Conservation (phyloP, 2,113 vertebrate species). For the Talpa occidentalis region DNA sequence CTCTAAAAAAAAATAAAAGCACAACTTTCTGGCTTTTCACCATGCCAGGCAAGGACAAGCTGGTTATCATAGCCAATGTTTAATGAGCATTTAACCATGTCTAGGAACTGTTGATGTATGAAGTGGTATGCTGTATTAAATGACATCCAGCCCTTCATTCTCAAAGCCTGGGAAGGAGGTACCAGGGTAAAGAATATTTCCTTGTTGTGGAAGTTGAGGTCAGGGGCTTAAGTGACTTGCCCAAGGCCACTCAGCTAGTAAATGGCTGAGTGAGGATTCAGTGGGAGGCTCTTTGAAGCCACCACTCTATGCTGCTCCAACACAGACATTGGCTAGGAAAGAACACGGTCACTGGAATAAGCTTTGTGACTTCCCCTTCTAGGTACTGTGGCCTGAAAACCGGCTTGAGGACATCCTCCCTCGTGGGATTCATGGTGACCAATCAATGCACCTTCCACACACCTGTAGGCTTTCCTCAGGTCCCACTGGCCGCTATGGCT, state of each 20-base stretch:
- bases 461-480: constrained; percentile 15
- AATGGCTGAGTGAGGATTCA: not conserved
- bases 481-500: constrained; percentile 3
- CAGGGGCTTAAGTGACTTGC: not conserved
- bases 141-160: not conserved
- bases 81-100: not conserved
- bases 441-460: not conserved
- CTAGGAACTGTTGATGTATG: not conserved
- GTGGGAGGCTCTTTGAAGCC: not conserved
- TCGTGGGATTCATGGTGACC: constrained; percentile 50
- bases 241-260: not conserved
- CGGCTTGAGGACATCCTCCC: not conserved
- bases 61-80: not conserved
- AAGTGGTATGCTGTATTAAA: not conserved
- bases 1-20: too few species aligned
- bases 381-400: constrained; percentile 60
- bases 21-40: not conserved
- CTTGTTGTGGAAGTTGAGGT: not conserved
- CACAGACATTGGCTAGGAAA: not conserved
- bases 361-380: not conserved
- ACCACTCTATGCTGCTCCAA: not conserved
- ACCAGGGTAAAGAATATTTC: not conserved
- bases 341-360: not conserved
- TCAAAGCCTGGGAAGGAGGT: not conserved
- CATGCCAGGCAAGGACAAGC: not conserved